These are phyloP conservation scores for Pedetes capensis DNA, from an alignment of 2,113 vertebrate genomes.

Conservation along the genomic window DNA sequence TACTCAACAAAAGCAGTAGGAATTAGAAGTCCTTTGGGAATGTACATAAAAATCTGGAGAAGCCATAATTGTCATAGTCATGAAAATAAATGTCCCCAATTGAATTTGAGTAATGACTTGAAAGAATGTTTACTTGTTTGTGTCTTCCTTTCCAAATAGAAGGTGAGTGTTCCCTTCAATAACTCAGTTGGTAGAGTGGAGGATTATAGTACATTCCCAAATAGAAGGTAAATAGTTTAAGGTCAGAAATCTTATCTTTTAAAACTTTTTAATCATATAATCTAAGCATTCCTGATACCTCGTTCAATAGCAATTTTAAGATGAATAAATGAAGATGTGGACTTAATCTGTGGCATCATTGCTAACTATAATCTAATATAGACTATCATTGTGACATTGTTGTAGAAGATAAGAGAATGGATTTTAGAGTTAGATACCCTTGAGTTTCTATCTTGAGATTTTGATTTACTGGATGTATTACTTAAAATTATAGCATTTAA, in stretches of 20 bases:
- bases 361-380: neutral
- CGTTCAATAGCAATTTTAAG: neutral
- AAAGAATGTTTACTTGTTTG: neutral
- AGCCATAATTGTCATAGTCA: neutral
- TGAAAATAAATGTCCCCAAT: neutral
- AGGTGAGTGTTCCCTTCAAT: too few relatives aligned
- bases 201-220: too few relatives aligned
- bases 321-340: neutral
- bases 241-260: neutral
- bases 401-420: neutral
- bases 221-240: neutral
- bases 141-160: neutral
- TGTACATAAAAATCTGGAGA: neutral
- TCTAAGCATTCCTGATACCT: neutral
- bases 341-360: neutral
- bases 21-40: neutral
- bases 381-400: neutral
- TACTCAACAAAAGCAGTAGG: neutral
- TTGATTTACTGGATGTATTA: neutral
- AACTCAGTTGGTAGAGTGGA: too few relatives aligned
- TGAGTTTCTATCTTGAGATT: neutral
- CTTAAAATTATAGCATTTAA: neutral
- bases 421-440: neutral
- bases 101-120: neutral
- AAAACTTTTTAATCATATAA: neutral